phyloP scores from a whole-genome alignment of 1,140 invertebrate genomes.

The Phthorimaea operculella region DNA sequence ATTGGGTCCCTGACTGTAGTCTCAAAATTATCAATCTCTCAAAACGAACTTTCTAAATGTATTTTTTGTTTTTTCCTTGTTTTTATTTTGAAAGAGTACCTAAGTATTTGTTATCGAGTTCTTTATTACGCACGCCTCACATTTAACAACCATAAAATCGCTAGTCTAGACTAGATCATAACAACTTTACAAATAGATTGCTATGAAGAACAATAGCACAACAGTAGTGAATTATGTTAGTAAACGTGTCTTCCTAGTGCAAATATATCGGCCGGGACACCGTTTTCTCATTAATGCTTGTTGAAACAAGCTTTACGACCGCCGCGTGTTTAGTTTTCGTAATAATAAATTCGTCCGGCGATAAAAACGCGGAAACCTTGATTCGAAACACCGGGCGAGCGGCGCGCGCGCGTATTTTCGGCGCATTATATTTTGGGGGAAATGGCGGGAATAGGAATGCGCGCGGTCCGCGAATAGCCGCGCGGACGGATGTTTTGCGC shows the following conservation, averaged over 20 bases:
- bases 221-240: no score
- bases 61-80: no score
- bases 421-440: constrained; percentile 46
- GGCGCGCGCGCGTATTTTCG: constrained; percentile 38
- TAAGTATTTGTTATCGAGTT: no score
- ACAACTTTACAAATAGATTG: no score
- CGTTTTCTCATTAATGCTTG: background rate
- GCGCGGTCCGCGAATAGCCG: constrained; percentile 41
- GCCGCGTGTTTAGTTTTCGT: background rate
- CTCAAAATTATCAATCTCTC: no score
- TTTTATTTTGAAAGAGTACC: no score
- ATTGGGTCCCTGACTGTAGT: no score
- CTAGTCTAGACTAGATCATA: no score
- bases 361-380: constrained; percentile 11
- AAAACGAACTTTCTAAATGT: no score
- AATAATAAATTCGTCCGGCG: background rate
- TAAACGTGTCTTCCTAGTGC: background rate
- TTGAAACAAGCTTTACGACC: background rate
- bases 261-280: background rate
- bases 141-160: no score
- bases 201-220: no score
- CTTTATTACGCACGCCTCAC: no score
- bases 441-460: constrained; percentile 45
- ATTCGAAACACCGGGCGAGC: constrained; percentile 8
- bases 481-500: constrained; percentile 35